Evolutionary conservation across 2,888 invertebrate genomes (phyloP), one percentile per base, ranked within the genome.

Genomic region (Xestia rhomboidea): DNA sequence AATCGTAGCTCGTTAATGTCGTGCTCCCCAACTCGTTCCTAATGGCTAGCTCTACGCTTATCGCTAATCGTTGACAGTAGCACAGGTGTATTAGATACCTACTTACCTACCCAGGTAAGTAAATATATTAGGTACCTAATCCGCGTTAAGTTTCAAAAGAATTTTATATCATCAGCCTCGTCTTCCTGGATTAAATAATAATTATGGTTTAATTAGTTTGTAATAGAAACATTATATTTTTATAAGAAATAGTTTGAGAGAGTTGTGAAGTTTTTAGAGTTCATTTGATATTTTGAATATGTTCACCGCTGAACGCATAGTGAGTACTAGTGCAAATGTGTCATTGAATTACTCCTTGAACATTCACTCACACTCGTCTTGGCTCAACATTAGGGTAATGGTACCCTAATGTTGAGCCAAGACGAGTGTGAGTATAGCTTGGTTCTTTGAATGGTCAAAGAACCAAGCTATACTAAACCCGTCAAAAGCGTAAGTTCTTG

Each of bases 91-190:
- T 41, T 15, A 24, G 13, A 74, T 64, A 41, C 64, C n/a, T 41
- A 41, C 30, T 8, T 60, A 30, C 60, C 30, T 62, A 21, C 21
- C 30, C 21, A 60, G 18, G 60, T 30, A 62, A 10, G 60, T 30
- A 30, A 30, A 30, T 62, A 62, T 62, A 21, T 60, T 4, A 30
- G 27, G n/a, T 38, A 68, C 38, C 67, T 85, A 85, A 72, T 76
- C 69, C 24, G 21, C 68, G 30, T 82, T 34, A 67, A 70, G 44
- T 82, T 79, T 66, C 75, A 64, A 66, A 71, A 72, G 44, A 57
- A 44, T 27, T 44, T 60, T 38, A 18, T 62, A 72, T 30, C 44
- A 69, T 51, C 18, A 34, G 68, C 21, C 21, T 54, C 34, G 5
- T 68, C 46, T 44, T n/a, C 13, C 27, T 30, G 30, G 34, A 69